Base-by-base conservation (phyloP, 2,113 vertebrate species). In the Pteronura brasiliensis region DNA sequence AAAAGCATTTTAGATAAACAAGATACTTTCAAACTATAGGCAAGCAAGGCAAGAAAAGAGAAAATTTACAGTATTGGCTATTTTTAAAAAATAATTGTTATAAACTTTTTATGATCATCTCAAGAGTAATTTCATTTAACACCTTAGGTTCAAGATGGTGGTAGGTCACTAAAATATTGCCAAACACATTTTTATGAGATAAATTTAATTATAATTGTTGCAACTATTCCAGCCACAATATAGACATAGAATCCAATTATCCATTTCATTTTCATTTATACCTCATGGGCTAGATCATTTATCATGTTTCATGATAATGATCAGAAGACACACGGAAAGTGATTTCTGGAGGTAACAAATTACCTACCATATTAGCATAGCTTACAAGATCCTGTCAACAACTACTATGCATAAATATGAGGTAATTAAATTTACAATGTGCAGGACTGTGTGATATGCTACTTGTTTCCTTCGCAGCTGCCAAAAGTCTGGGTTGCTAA, bases 241-340 rank as follows among this genome's bases (percentile, higher is more conserved):
- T 99, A 99, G 97, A 98, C 98, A 98, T 97, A 98, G 98, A 98
- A 99, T 98, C 98, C 98, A 99, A 99, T 98, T 99, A 99, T 99
- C 98, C 98, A 98, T 99, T 99, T 99, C 98, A 99, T 99, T 99
- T 99, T 98, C 98, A 98, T 98, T 99, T 99, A 98, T 91, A 99
- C 98, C 97, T 98, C 97, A 97, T 98, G 97, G 98, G 98, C 94
- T 97, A 98, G 97, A 98, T 98, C 98, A 98, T 99, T 99, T 99
- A 99, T 99, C 99, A 99, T 98, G 97, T 98, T 99, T 98, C 98
- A 98, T 97, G 98, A 99, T 98, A 98, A 99, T 98, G 98, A 99
- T 98, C 98, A 98, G 98, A 98, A 99, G 98, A 98, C 98, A 98
- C 98, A 98, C 55, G 96, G 97, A 99, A 99, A 98, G 98, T 95